A percentile compares a stretch with the other conserved stretches of the same genome.
Conservation (phyloP, 2,888 invertebrate genomes). For the Poecilobothrus nobilitatus region DNA sequence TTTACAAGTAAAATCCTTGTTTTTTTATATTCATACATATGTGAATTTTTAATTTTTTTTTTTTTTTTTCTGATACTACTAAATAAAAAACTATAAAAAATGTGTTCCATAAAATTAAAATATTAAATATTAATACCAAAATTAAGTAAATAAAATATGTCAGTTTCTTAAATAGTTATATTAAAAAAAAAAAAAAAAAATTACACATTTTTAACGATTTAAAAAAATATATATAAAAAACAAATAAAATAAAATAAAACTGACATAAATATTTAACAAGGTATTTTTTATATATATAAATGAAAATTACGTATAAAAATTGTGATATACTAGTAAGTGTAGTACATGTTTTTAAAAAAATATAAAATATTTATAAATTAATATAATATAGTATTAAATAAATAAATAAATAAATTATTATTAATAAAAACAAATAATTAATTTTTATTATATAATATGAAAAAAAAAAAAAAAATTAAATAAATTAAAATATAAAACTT, state of each 20-base stretch:
- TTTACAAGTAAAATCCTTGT: too few relatives aligned
- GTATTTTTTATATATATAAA: neutral
- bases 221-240: neutral
- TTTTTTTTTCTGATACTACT: too few relatives aligned
- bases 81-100: too few relatives aligned
- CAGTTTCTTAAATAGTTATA: too few relatives aligned
- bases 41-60: too few relatives aligned
- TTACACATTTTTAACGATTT: neutral
- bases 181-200: too few relatives aligned
- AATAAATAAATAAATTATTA: neutral
- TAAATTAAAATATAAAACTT: neutral
- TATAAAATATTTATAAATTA: neutral
- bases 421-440: neutral
- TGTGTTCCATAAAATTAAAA: too few relatives aligned
- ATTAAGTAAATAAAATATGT: too few relatives aligned
- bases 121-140: too few relatives aligned
- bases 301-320: neutral
- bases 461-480: neutral
- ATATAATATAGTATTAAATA: neutral
- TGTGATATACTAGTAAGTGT: slow-evolving; percentile 1
- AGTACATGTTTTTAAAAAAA: slow-evolving; percentile 1
- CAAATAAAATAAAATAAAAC: neutral
- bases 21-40: too few relatives aligned
- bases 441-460: neutral
- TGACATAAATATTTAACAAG: neutral